Percentiles rank a stretch among this genome's conserved stretches.
These are phyloP conservation scores for Euwallacea similis DNA, from an alignment of 1,140 invertebrate species.

Conservation along the genomic window DNA sequence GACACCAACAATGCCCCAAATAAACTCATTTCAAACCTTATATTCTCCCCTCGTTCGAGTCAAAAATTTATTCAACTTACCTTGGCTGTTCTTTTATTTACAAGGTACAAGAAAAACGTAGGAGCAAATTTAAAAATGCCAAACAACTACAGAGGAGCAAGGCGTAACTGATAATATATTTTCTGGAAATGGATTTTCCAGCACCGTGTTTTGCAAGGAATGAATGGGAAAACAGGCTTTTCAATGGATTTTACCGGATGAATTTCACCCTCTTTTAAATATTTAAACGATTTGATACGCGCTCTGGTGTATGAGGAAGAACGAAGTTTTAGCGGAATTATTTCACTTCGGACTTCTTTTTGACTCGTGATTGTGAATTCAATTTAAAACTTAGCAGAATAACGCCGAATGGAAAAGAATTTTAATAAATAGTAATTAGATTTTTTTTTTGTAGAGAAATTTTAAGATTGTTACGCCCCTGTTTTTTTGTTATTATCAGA, in stretches of 20 bases:
- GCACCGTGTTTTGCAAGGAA: slow-evolving; percentile 23
- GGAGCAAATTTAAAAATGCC: slow-evolving; percentile 24
- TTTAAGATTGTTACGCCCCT: too few relatives aligned
- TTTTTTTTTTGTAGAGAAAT: too few relatives aligned
- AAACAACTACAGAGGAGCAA: slow-evolving; percentile 27
- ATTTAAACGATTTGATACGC: slow-evolving; percentile 23
- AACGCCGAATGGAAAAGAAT: too few relatives aligned
- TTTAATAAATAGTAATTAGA: too few relatives aligned
- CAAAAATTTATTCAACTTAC: slow-evolving; percentile 31
- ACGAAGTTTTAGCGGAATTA: slow-evolving; percentile 3
- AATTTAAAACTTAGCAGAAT: too few relatives aligned
- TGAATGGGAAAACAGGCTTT: slow-evolving; percentile 23
- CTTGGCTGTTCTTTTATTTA: slow-evolving; percentile 28
- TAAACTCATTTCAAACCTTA: background rate
- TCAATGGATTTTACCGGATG: slow-evolving; percentile 21
- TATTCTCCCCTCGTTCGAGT: slow-evolving; percentile 10
- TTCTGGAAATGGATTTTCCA: slow-evolving; percentile 31
- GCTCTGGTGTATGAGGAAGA: slow-evolving; percentile 7
- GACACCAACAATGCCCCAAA: background rate
- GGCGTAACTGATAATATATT: slow-evolving; percentile 31
- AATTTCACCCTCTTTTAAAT: slow-evolving; percentile 22
- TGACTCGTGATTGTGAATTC: too few relatives aligned
- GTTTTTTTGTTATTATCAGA: too few relatives aligned
- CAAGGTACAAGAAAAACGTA: slow-evolving; percentile 25
- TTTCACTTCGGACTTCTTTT: too few relatives aligned